Base-by-base conservation (phyloP, 2,888 invertebrate species). In the Criorhina ranunculi region DNA sequence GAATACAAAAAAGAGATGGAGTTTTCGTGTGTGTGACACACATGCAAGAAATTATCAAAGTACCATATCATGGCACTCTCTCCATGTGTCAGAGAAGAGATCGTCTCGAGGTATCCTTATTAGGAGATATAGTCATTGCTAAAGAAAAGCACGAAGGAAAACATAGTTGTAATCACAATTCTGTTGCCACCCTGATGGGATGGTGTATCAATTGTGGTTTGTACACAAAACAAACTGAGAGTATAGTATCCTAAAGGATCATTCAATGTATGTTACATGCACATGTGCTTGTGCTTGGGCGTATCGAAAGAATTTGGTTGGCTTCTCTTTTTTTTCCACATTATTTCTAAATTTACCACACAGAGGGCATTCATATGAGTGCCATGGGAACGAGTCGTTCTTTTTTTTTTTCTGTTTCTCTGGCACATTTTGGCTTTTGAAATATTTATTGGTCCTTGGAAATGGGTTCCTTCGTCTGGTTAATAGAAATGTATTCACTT, bases 121-220 rank as follows among this genome's bases (percentile, higher is more conserved):
- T 33, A 19, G 15, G 42, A n/a, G 42, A 76, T 69, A 53, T 29
- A 33, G 35, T 51, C 24, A 59, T 33, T 49, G 19, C 42, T 12
- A 37, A 19, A 6, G 31, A 7, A 8, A 11, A 4, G 9, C 8
- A 53, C 9, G 35, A 40, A 24, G 31, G 19, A 19, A 40, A 75
- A 40, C 37, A 29, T 29, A 57, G 40, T 51, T 66, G 46, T 79
- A 73, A 79, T 66, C 66, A 79, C 66, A 79, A 66, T 60, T 44
- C 17, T n/a, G 57, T 57, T 29, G 49, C 29, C 55, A 55, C 9
- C n/a, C 31, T 6, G 33, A 29, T 49, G 31, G n/a, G 33, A 33
- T 46, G 33, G 44, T n/a, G n/a, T 46, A 62, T 33, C 19, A 46
- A 46, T 5, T 31, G 15, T 37, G 40, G 37, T 51, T 29, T 66